Percentiles rank a stretch among this genome's conserved stretches.
Conservation (phyloP, 1,140 invertebrate genomes). For the Anastrepha obliqua region DNA sequence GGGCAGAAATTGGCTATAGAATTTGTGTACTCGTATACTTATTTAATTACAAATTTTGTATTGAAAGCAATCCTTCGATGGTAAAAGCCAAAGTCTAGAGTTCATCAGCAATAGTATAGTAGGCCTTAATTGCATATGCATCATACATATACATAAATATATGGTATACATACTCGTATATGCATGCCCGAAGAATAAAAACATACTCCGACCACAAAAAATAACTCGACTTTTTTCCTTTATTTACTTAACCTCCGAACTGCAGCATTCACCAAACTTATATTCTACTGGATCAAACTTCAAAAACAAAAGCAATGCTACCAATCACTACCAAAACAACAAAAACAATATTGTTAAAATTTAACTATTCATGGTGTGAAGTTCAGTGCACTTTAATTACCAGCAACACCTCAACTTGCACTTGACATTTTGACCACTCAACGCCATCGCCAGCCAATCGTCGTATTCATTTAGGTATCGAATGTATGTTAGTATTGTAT, state of each 20-base stretch:
- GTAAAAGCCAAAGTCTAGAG: not conserved
- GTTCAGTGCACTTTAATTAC: slow-evolving; percentile 49
- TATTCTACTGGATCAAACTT: not conserved
- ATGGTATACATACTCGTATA: not conserved
- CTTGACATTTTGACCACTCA: slow-evolving; percentile 51
- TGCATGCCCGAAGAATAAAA: not conserved
- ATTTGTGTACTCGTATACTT: not conserved
- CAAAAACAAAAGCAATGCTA: slow-evolving; percentile 5
- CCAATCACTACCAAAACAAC: not conserved
- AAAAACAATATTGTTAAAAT: not conserved
- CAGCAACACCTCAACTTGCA: slow-evolving; percentile 8
- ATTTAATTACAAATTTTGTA: not conserved
- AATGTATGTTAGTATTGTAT: too few species aligned
- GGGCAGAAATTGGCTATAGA: not conserved
- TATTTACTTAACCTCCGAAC: not conserved
- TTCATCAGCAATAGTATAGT: not conserved
- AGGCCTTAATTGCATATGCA: not conserved
- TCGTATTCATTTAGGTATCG: too few species aligned
- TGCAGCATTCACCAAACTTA: not conserved
- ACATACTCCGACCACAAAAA: not conserved
- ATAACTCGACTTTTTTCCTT: slow-evolving; percentile 19
- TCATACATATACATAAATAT: not conserved
- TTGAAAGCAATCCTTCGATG: not conserved
- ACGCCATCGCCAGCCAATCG: not conserved
- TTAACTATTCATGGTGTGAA: not conserved